phyloP scores from a whole-genome alignment of 2,797 vertebrate species.

The Lithobates sylvaticus region DNA sequence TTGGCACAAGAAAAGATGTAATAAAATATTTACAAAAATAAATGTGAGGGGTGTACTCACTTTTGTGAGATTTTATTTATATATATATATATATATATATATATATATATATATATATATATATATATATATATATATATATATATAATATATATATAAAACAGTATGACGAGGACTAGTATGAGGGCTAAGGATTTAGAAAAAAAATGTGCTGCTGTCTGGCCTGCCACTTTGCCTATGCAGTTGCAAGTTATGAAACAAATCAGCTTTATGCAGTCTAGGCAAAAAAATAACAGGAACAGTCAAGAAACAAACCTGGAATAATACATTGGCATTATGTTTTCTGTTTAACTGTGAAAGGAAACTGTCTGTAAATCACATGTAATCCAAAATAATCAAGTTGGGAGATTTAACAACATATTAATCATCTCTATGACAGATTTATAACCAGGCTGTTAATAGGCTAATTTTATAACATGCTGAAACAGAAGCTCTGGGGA shows the following conservation, averaged over 20 bases:
- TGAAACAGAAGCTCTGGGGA: constrained; percentile 59
- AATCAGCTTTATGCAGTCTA: constrained; percentile 31
- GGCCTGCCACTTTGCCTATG: constrained; percentile 16
- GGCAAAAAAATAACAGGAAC: constrained; percentile 49
- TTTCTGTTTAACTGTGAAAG: constrained; percentile 51
- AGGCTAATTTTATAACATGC: constrained; percentile 59
- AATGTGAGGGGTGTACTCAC: too few relatives aligned
- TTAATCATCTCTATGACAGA: constrained; percentile 57
- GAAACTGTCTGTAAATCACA: constrained; percentile 50
- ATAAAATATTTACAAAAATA: too few relatives aligned
- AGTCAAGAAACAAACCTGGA: constrained; percentile 53
- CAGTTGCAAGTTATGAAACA: neutral
- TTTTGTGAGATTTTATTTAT: too few relatives aligned
- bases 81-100: too few relatives aligned
- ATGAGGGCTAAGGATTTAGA: neutral
- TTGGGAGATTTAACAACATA: constrained; percentile 42
- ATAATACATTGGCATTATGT: constrained; percentile 57
- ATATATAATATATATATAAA: too few relatives aligned
- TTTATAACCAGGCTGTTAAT: constrained; percentile 60
- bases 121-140: too few relatives aligned
- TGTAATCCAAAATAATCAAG: constrained; percentile 60
- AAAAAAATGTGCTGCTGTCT: constrained; percentile 11
- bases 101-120: too few relatives aligned
- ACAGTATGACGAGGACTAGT: too few relatives aligned
- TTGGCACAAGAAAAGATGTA: too few relatives aligned